Conservation (phyloP, 1,140 invertebrate species). For the Glossosoma conforme region DNA sequence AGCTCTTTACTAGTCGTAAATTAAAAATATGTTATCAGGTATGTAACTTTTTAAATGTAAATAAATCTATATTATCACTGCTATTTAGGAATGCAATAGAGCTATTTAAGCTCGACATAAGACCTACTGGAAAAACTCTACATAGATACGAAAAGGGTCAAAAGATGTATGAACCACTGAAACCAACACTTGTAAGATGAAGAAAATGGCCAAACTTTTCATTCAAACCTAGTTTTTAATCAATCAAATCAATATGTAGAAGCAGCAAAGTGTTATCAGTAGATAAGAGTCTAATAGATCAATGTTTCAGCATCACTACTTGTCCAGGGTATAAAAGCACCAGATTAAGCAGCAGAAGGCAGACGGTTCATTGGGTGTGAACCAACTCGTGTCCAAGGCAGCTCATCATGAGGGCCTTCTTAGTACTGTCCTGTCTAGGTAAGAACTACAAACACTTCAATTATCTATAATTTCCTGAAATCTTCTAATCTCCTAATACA, state of each 20-base stretch:
- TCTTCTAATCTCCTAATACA: too few species aligned
- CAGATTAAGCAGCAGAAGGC: background rate
- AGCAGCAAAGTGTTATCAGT: background rate
- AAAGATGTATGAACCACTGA: too few species aligned
- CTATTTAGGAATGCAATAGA: too few species aligned
- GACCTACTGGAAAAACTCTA: too few species aligned
- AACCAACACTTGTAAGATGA: background rate
- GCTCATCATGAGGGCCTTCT: conserved; percentile 26
- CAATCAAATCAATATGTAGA: background rate
- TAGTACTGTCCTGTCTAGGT: conserved; percentile 14
- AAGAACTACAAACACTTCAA: conserved; percentile 1
- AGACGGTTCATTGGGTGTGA: background rate
- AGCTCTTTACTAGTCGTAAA: too few species aligned
- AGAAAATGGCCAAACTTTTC: background rate
- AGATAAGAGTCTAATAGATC: too few species aligned
- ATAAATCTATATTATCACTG: too few species aligned
- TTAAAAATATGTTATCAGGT: too few species aligned
- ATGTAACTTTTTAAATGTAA: too few species aligned
- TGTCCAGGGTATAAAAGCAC: background rate
- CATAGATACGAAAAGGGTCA: too few species aligned
- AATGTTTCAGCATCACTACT: too few species aligned
- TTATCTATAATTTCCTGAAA: background rate
- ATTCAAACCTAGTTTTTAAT: background rate
- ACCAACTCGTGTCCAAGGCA: conserved; percentile 8
- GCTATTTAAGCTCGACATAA: too few species aligned